phyloP scores from a whole-genome alignment of 2,113 vertebrate species.

The Thryonomys swinderianus region DNA sequence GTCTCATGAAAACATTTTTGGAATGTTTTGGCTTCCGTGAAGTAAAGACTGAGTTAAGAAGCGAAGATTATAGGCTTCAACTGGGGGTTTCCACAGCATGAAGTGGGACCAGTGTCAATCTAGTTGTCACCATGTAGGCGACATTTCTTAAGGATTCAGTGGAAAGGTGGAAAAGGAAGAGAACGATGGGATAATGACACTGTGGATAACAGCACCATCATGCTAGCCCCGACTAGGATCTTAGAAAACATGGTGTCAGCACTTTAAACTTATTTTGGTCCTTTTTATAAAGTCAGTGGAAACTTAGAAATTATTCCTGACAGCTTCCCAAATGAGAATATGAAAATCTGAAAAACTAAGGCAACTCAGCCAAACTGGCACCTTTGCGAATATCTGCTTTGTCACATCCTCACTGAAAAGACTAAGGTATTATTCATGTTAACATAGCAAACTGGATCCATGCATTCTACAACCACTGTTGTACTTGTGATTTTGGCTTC shows the following conservation, averaged over 20 bases:
- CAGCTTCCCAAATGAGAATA: conserved; percentile 3
- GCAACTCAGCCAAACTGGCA: not conserved
- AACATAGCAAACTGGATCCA: not conserved
- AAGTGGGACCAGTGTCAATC: not conserved
- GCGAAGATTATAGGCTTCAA: not conserved
- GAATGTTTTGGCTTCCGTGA: conserved; percentile 43
- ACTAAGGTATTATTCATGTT: conserved; percentile 5
- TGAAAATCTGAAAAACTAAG: not conserved
- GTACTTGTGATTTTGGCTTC: not conserved
- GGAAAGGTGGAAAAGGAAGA: not conserved
- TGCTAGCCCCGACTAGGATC: not conserved
- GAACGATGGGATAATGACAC: too few relatives aligned
- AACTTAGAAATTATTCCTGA: not conserved
- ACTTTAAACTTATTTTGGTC: not conserved
- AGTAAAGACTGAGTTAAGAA: not conserved
- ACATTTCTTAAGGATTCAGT: not conserved
- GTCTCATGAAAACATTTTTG: not conserved
- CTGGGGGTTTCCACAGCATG: not conserved
- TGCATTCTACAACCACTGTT: not conserved
- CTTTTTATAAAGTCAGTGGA: conserved; percentile 16
- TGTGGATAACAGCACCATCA: too few relatives aligned
- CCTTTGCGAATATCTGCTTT: not conserved
- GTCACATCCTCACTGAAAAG: conserved; percentile 46
- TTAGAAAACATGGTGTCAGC: not conserved
- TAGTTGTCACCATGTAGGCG: not conserved